Percentiles rank a stretch among this genome's conserved stretches.
Evolutionary conservation across 2,113 vertebrate genomes (phyloP).

Genomic region (Oreochromis tanganicae): DNA sequence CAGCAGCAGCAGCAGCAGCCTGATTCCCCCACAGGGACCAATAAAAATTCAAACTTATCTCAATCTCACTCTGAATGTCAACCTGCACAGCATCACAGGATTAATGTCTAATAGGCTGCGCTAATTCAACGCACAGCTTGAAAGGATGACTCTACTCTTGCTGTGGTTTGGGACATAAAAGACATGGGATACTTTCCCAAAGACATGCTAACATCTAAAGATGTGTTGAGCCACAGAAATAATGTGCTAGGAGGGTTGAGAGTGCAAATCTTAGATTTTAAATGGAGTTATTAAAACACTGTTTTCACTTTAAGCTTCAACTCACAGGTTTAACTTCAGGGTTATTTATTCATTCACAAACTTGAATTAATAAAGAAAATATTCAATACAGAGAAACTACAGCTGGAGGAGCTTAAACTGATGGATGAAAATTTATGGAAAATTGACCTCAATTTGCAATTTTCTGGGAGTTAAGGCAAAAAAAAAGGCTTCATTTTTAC

Average conservation of each 20-base stretch:
- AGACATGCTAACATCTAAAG: neutral
- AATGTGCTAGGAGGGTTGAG: rapidly evolving
- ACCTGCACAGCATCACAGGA: neutral
- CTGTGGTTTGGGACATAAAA: neutral
- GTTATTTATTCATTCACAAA: neutral
- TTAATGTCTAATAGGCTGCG: neutral
- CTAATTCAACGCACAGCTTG: neutral
- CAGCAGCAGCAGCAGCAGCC: neutral
- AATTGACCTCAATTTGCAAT: neutral
- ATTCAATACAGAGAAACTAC: neutral
- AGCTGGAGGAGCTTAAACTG: neutral
- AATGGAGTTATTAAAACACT: neutral
- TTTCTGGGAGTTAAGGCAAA: neutral
- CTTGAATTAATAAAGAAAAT: neutral
- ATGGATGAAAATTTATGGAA: neutral
- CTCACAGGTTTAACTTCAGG: neutral
- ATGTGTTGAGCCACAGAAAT: neutral
- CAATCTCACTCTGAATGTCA: neutral
- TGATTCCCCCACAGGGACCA: constrained; percentile 6
- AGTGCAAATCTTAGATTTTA: neutral
- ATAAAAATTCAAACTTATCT: neutral
- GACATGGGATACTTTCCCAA: neutral
- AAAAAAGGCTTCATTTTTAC: neutral
- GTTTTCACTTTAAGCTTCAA: neutral
- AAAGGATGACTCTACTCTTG: neutral